A percentile compares a stretch with the other conserved stretches of the same genome.
These are phyloP conservation scores for Leptogaster cylindrica DNA, from an alignment of 2,888 invertebrate genomes.

Conservation along the genomic window DNA sequence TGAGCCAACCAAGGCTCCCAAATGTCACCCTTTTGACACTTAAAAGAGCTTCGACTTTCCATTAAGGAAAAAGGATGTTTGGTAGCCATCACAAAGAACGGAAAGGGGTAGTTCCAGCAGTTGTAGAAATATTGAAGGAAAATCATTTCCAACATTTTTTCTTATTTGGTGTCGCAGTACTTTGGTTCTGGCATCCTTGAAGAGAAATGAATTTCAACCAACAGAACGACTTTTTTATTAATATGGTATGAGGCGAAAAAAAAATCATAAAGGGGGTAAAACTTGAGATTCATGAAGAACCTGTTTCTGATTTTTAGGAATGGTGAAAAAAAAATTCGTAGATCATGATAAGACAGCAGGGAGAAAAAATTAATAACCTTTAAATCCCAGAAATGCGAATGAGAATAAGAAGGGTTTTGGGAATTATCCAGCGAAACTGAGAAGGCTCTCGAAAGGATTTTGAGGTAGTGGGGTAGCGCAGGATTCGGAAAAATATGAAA, in stretches of 20 bases:
- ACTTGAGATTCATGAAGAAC: background rate
- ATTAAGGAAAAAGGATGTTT: background rate
- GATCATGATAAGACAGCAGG: background rate
- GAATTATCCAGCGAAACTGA: background rate
- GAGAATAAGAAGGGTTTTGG: no score
- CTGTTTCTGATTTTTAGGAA: slow-evolving; percentile 16
- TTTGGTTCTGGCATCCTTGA: background rate
- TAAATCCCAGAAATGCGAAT: background rate
- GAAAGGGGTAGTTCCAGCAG: background rate
- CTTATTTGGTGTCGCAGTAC: background rate
- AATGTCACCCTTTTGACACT: background rate
- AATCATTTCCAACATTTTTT: background rate
- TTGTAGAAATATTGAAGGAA: background rate
- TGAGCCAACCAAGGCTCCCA: no score
- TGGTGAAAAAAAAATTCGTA: background rate
- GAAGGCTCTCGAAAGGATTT: background rate
- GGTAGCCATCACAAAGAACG: no score
- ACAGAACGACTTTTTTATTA: background rate
- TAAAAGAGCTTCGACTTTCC: background rate
- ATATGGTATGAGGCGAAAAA: background rate
- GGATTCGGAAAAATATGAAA: slow-evolving; percentile 2
- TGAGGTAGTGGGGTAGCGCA: background rate
- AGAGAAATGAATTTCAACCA: no score
- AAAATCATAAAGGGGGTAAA: background rate
- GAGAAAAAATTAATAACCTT: slow-evolving; percentile 14